Evolutionary conservation across 23 tunicate species (phyloP).

Genomic region (Ciona savignyi): DNA sequence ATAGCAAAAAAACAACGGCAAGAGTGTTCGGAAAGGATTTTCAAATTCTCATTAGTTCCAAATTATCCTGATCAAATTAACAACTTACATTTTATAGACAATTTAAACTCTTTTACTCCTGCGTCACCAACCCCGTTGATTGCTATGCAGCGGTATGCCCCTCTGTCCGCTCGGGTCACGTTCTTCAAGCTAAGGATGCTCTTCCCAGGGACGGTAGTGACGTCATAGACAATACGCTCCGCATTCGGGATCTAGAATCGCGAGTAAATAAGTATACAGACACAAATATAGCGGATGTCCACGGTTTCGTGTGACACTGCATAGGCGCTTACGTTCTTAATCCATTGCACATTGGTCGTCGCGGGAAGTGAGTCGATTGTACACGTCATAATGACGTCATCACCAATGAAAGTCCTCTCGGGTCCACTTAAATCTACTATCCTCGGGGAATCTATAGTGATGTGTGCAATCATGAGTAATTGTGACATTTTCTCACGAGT

Average conservation of each 20-base stretch:
- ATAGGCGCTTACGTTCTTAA: constrained; percentile 27
- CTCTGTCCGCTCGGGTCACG: constrained; percentile 47
- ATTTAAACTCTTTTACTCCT: neutral
- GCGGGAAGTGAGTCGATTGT: constrained; percentile 39
- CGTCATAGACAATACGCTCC: constrained; percentile 4
- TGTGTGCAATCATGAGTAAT: no score
- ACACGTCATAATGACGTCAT: constrained; percentile 54
- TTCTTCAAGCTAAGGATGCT: constrained; percentile 25
- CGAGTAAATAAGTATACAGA: no score
- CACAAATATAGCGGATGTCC: no score
- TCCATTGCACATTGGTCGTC: constrained; percentile 37
- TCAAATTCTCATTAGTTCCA: no score
- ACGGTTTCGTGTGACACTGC: neutral
- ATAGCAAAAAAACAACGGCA: no score
- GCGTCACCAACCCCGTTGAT: constrained; percentile 48
- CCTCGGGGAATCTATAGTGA: constrained; percentile 59
- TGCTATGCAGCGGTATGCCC: constrained; percentile 50
- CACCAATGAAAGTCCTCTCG: constrained; percentile 8
- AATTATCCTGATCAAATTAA: neutral
- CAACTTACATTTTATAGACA: constrained; percentile 44
- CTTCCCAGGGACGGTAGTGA: neutral
- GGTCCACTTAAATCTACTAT: constrained; percentile 32
- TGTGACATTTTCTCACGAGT: no score
- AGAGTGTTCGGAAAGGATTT: no score
- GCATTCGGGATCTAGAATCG: constrained; percentile 11